Base-by-base conservation (phyloP, 1,140 invertebrate genomes). In the Brachionus calyciflorus region DNA sequence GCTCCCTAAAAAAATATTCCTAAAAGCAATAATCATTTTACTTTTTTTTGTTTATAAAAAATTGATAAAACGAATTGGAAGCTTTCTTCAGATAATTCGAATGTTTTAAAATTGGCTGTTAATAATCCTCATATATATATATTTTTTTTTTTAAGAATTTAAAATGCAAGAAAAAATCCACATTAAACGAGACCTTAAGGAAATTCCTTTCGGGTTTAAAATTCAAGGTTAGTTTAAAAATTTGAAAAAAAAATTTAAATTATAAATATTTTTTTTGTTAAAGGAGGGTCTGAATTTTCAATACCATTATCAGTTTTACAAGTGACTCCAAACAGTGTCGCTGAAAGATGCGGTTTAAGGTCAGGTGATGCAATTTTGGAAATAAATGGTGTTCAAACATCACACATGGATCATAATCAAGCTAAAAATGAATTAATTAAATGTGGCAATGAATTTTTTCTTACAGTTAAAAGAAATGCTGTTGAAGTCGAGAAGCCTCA, bases 391-490 rank as follows among this genome's bases (percentile, higher is more conserved):
- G 73, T 79, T 7, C 79, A 82, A 28, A 80, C 84, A 3, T 77
- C 80, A 14, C 79, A 81, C 26, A 57, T 86, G 63, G 80, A 80
- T 33, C 83, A 85, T 60, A 81, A 83, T 55, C 79, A 81, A 73
- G 84, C 83, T 10, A 84, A 86, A 78, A 82, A 82, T 80, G 84
- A 85, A 77, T 81, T 86, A 14, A 81, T 86, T 5, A 77, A 83
- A 73, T 81, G 82, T 37, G 83, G 83, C 17, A 84, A 85, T 78
- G 82, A 83, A 57, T 79, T 86, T 28, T 82, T 85, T 70, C 78
- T 86, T n/a, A 60, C 81, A 28, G 80, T 84, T 19, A 79, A 82
- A 77, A 81, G 82, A 12, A 73, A 73, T 51, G 69, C 69, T 21
- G 51, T 73, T 40, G 69, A 73, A 51, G 19, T 28, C 12, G 21